phyloP scores from a whole-genome alignment of 1,140 invertebrate species.

The Papilio polytes region DNA sequence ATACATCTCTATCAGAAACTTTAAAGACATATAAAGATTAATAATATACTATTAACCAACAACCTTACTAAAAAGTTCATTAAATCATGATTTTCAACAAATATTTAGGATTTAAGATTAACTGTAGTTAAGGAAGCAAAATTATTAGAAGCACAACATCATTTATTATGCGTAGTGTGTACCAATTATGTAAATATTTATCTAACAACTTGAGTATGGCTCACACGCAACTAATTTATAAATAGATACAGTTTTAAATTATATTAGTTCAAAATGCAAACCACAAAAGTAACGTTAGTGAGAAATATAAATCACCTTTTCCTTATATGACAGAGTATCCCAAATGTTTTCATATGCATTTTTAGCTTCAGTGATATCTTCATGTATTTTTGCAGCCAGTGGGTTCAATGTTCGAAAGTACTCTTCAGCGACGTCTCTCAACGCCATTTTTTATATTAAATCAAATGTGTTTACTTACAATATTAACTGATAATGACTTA shows the following conservation, averaged over 20 bases:
- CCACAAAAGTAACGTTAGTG: neutral
- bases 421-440: conserved; percentile 84
- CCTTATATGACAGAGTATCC: conserved; percentile 86
- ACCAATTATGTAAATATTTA: conserved; percentile 38
- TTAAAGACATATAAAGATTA: too few relatives aligned
- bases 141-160: neutral
- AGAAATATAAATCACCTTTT: conserved; percentile 82
- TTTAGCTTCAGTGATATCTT: conserved; percentile 88
- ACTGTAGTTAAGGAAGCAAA: neutral
- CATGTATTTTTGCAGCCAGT: conserved; percentile 87
- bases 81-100: too few relatives aligned
- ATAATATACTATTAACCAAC: too few relatives aligned
- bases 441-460: conserved; percentile 62
- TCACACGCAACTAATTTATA: conserved; percentile 9
- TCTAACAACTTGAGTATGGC: conserved; percentile 10
- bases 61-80: too few relatives aligned
- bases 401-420: conserved; percentile 90
- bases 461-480: conserved; percentile 32
- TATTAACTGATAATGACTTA: conserved; percentile 24
- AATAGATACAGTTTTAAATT: conserved; percentile 20
- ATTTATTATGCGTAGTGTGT: neutral
- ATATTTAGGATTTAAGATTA: neutral
- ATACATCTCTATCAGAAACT: too few relatives aligned
- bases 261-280: neutral
- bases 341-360: conserved; percentile 89